These are phyloP conservation scores for Neolamprologus toae DNA, from an alignment of 2,113 vertebrate genomes.

Conservation along the genomic window DNA sequence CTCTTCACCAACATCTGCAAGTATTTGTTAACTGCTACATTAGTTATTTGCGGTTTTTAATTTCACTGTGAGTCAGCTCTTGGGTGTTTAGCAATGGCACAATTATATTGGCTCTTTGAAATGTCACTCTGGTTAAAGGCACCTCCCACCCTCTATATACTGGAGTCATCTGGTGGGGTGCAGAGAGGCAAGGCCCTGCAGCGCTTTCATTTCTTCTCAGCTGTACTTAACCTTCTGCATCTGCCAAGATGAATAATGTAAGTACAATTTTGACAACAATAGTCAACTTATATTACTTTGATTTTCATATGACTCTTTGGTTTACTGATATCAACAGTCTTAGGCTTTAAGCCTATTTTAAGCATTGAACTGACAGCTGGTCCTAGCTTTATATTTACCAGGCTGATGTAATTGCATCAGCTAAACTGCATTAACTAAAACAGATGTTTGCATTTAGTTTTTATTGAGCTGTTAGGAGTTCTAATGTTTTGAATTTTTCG, in stretches of 20 bases:
- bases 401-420: background rate
- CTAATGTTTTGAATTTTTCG: background rate
- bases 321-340: background rate
- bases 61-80: background rate
- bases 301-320: background rate
- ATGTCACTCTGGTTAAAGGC: constrained; percentile 4
- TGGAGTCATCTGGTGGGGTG: background rate
- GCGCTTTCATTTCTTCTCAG: background rate
- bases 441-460: background rate
- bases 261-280: constrained; percentile 4
- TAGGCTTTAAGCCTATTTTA: background rate
- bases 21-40: background rate
- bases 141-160: constrained; percentile 14
- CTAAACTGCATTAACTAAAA: background rate
- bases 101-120: background rate
- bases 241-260: constrained; percentile 46
- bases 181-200: constrained; percentile 18
- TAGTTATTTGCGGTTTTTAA: background rate
- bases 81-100: background rate
- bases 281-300: background rate
- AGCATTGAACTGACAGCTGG: background rate
- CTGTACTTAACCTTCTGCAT: background rate
- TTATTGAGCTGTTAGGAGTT: background rate
- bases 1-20: background rate
- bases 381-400: background rate